A percentile compares a stretch with the other conserved stretches of the same genome.
Conservation (phyloP, 2,888 invertebrate species). For the Lithophane ornitopus region DNA sequence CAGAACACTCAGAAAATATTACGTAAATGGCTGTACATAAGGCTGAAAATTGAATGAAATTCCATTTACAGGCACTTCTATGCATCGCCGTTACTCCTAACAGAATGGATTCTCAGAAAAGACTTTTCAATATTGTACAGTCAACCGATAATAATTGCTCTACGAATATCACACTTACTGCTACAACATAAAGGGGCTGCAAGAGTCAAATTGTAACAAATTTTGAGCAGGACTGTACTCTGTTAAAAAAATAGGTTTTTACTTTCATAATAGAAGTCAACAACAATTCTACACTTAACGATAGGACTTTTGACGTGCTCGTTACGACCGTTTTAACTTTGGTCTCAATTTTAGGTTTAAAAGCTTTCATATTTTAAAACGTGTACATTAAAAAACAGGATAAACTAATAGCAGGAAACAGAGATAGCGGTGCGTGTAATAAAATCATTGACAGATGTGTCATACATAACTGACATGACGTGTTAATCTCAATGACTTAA, state of each 20-base stretch:
- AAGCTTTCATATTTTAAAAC: conserved; percentile 58
- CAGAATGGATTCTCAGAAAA: conserved; percentile 49
- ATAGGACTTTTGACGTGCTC: conserved; percentile 59
- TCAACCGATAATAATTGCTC: not conserved
- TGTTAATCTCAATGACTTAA: conserved; percentile 49
- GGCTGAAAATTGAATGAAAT: conserved; percentile 30
- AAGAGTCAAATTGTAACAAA: not conserved
- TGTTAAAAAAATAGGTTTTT: conserved; percentile 35
- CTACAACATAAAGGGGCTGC: no score
- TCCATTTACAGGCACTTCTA: conserved; percentile 38
- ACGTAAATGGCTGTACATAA: conserved; percentile 29
- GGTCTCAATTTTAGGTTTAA: conserved; percentile 40
- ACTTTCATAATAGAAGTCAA: conserved; percentile 43
- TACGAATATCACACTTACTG: not conserved
- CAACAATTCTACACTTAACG: conserved; percentile 55
- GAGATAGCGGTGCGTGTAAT: conserved; percentile 24
- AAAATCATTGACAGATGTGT: conserved; percentile 52
- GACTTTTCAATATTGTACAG: conserved; percentile 53
- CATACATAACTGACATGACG: conserved; percentile 39
- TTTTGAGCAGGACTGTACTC: not conserved
- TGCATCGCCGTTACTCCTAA: conserved; percentile 51
- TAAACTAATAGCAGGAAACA: conserved; percentile 37
- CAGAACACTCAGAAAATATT: conserved; percentile 23
- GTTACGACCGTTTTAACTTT: conserved; percentile 34
- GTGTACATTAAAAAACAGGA: conserved; percentile 49